These are phyloP conservation scores for Adelphocoris suturalis DNA, from an alignment of 2,888 invertebrate genomes.

Conservation along the genomic window DNA sequence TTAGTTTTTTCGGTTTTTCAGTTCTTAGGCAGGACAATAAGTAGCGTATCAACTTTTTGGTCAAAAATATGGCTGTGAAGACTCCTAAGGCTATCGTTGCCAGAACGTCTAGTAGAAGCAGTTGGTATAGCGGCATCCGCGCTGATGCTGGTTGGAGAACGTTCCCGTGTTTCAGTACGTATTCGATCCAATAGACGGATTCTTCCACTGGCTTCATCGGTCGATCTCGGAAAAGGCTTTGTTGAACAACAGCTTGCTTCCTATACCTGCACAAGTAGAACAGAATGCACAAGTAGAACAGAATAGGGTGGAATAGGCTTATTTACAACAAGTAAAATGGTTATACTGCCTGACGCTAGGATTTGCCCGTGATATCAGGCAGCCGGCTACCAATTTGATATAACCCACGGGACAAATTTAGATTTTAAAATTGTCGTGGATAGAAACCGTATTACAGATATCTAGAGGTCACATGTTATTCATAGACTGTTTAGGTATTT, in stretches of 20 bases:
- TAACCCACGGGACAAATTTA: no score
- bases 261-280: conserved; percentile 61
- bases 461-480: no score
- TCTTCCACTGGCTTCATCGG: conserved; percentile 64
- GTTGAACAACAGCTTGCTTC: conserved; percentile 54
- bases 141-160: conserved; percentile 69
- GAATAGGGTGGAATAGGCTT: not conserved
- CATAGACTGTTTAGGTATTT: no score
- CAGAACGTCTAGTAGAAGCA: conserved; percentile 68
- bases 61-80: not conserved
- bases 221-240: conserved; percentile 65
- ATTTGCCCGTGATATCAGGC: no score
- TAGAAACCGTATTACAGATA: no score
- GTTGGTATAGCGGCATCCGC: conserved; percentile 62
- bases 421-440: no score
- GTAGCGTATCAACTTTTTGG: not conserved
- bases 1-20: conserved; percentile 26
- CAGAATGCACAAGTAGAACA: not conserved
- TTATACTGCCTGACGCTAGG: no score
- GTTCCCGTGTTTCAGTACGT: conserved; percentile 67
- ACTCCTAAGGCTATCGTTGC: not conserved
- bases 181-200: conserved; percentile 73
- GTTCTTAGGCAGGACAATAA: not conserved
- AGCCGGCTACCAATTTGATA: no score
- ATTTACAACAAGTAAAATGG: no score